phyloP scores from a whole-genome alignment of 2,797 vertebrate genomes.

The Ciconia nigra region DNA sequence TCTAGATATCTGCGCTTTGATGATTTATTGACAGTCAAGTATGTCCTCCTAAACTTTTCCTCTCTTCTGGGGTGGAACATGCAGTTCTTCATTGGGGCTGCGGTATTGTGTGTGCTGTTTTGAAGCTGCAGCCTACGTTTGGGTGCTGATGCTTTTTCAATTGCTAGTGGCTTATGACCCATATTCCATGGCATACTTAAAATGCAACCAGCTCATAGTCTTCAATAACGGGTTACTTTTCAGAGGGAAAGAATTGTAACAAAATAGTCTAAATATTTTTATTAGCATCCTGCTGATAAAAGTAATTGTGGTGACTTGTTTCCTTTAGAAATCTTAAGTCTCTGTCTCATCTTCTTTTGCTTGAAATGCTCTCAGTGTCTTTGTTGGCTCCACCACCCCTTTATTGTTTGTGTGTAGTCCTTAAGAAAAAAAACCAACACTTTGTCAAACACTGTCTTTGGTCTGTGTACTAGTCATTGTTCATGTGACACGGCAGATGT shows the following conservation, averaged over 20 bases:
- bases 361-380: neutral
- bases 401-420: neutral
- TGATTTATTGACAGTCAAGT: neutral
- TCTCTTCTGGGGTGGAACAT: neutral
- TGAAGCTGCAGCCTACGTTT: neutral
- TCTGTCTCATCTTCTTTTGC: neutral
- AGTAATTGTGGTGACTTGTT: neutral
- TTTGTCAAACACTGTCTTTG: neutral
- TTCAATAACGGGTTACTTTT: neutral
- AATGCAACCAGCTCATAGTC: neutral
- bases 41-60: neutral
- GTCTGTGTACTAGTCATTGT: neutral
- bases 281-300: neutral
- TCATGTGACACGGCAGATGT: neutral
- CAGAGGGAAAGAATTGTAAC: neutral
- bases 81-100: neutral
- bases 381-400: neutral
- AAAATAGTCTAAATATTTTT: neutral
- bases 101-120: neutral
- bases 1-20: neutral
- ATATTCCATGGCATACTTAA: neutral
- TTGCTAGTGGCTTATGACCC: neutral
- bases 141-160: neutral
- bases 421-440: neutral
- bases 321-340: neutral